Conservation (phyloP, 1,140 invertebrate genomes). For the Rhopalosiphum padi region DNA sequence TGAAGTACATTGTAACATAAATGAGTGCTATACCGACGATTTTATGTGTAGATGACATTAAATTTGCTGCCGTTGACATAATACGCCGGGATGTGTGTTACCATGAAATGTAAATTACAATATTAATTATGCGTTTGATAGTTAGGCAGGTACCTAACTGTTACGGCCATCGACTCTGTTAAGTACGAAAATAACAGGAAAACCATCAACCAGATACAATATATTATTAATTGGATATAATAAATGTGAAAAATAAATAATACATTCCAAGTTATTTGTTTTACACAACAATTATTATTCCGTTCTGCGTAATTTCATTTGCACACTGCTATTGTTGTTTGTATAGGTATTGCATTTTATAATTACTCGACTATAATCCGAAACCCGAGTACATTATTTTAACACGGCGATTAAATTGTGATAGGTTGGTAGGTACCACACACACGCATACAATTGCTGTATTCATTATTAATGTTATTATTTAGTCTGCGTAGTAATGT, state of each 20-base stretch:
- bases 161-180: neutral
- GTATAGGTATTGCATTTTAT: constrained; percentile 11
- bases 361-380: neutral
- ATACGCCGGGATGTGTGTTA: neutral
- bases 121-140: neutral
- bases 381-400: constrained; percentile 15
- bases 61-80: neutral
- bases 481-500: neutral
- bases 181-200: neutral
- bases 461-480: constrained; percentile 3
- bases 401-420: constrained; percentile 8
- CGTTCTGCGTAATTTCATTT: neutral
- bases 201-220: neutral
- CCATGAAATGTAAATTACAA: constrained; percentile 3
- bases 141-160: neutral
- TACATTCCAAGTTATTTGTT: neutral
- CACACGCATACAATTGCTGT: neutral
- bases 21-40: neutral
- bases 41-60: neutral
- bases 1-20: neutral
- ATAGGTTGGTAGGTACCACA: neutral
- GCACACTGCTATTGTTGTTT: neutral
- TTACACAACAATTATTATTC: neutral
- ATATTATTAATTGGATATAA: neutral
- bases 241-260: neutral